A percentile compares a stretch with the other conserved stretches of the same genome.
phyloP scores from a whole-genome alignment of 2,797 vertebrate species.

The Propithecus perrieri region DNA sequence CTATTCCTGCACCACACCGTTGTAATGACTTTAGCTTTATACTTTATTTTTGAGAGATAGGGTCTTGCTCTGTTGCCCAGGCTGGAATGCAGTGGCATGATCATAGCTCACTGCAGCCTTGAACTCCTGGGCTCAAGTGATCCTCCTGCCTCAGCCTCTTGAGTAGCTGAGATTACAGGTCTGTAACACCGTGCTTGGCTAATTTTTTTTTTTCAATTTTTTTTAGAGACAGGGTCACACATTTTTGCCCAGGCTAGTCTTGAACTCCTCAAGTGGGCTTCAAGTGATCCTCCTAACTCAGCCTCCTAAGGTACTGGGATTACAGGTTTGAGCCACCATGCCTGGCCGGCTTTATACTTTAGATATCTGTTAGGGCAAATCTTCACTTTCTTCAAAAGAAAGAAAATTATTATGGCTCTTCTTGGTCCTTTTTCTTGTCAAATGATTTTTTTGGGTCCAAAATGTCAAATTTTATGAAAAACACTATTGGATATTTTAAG shows the following conservation, averaged over 20 bases:
- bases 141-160: background rate
- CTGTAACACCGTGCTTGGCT: background rate
- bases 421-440: background rate
- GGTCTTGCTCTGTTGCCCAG: background rate
- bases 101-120: background rate
- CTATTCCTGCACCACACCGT: background rate
- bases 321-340: background rate
- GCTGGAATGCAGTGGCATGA: background rate
- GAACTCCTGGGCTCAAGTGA: background rate
- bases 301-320: background rate
- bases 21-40: background rate
- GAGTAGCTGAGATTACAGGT: background rate
- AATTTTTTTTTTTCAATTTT: background rate
- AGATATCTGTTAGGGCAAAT: background rate
- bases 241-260: background rate
- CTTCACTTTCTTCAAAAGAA: background rate
- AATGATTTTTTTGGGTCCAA: background rate
- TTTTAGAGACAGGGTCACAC: background rate
- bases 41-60: background rate
- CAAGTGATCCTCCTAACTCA: background rate
- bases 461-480: background rate
- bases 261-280: background rate
- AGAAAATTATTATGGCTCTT: background rate
- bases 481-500: background rate
- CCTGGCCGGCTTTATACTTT: background rate